A percentile compares a stretch with the other conserved stretches of the same genome.
Evolutionary conservation across 2,888 invertebrate species (phyloP).

Genomic region (Eugnorisma glareosa): DNA sequence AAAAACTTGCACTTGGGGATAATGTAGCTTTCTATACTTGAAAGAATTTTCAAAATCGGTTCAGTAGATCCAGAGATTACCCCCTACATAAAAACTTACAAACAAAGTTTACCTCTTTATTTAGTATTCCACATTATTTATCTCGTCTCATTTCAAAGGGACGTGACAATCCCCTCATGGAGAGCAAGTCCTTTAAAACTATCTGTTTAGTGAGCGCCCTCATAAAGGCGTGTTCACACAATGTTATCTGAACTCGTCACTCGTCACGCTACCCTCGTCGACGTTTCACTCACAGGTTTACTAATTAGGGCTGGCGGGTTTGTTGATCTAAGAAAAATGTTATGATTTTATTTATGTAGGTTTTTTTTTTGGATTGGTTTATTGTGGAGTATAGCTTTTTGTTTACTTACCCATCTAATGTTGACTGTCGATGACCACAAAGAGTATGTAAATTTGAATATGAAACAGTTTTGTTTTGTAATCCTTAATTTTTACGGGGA

Average conservation of each 20-base stretch:
- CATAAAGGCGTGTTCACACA: slow-evolving; percentile 41
- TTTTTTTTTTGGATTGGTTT: not conserved
- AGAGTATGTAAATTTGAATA: not conserved
- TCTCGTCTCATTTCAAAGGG: not conserved
- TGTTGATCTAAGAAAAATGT: not conserved
- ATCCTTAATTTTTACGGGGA: not conserved
- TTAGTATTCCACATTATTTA: too few species aligned
- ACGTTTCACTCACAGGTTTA: slow-evolving; percentile 43
- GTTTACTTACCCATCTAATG: not conserved
- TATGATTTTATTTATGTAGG: not conserved
- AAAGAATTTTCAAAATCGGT: too few species aligned
- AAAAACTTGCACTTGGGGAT: too few species aligned
- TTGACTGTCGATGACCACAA: not conserved
- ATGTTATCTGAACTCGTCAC: slow-evolving; percentile 50
- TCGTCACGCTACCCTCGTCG: slow-evolving; percentile 49
- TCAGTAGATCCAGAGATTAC: too few species aligned
- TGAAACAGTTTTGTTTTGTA: not conserved
- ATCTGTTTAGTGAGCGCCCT: slow-evolving; percentile 8
- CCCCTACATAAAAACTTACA: too few species aligned
- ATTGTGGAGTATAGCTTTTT: not conserved
- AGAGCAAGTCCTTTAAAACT: not conserved
- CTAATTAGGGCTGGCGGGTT: slow-evolving; percentile 52
- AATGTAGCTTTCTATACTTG: too few species aligned
- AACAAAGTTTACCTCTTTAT: too few species aligned
- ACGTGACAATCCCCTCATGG: not conserved